Base-by-base conservation (phyloP, 2,888 invertebrate genomes). In the Coelinius sp. region DNA sequence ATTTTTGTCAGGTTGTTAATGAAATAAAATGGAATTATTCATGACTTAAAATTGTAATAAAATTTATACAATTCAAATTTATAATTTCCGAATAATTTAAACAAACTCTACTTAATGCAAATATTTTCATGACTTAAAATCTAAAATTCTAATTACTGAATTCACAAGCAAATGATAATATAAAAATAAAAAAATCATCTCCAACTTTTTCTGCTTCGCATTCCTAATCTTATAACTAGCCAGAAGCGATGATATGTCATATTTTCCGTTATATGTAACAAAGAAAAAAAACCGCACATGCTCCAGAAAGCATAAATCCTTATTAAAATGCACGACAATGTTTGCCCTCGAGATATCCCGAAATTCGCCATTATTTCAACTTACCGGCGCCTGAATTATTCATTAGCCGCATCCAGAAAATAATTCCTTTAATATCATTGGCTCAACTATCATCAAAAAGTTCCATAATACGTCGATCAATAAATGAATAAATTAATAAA, bases 331-430 rank as follows among this genome's bases (percentile, higher is more conserved):
- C 44, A 44, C 44, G 44, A 17, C 44, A 44, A 14, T n/a, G 44
- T 44, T n/a, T 44, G 5, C 24, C 24, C 12, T 20, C 1, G 52
- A 52, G 20, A 22, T n/a, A 52, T 52, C 52, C 24, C 6, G 10
- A 8, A 24, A 52, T 20, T 24, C 8, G 35, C 17, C 7, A 20
- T 62, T 12, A 59, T 20, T 31, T n/a, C 17, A 63, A 86, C 86
- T 87, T 85, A 87, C 86, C 86, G 85, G 80, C 76, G 82, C 86
- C 86, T 86, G 82, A 77, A 78, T 72, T 76, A 71, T 72, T 71
- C 74, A 77, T 75, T 35, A 25, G 85, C 84, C 80, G 83, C 84
- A 85, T 82, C 84, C 82, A 78, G 78, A 80, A 78, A 73, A 77
- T 24, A 41, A 41, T 63, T 63, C 17, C 10, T 17, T 62, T 17